phyloP scores from a whole-genome alignment of 2,113 vertebrate species.

The Macroglossus sobrinus region DNA sequence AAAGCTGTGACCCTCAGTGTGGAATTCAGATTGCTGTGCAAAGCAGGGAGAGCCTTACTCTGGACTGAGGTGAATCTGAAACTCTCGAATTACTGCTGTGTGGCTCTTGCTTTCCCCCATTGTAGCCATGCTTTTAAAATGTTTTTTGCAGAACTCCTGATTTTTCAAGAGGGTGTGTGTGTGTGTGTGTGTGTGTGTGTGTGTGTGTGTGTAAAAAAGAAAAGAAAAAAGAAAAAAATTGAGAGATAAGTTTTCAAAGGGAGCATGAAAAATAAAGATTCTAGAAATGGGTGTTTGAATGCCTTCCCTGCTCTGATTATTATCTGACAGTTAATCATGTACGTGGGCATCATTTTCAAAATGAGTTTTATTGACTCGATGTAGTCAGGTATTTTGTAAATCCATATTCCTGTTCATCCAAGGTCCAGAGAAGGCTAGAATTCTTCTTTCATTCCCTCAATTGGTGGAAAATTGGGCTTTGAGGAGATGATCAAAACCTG shows the following conservation, averaged over 20 bases:
- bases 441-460: constrained; percentile 8
- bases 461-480: constrained; percentile 38
- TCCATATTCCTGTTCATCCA: constrained; percentile 46
- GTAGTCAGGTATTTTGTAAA: constrained; percentile 49
- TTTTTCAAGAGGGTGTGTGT: background rate
- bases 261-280: constrained; percentile 45
- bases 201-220: background rate
- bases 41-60: background rate
- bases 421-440: constrained; percentile 4
- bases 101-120: background rate
- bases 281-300: background rate
- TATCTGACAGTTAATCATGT: constrained; percentile 22
- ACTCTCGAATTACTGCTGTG: background rate
- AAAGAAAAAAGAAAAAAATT: background rate
- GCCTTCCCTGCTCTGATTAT: background rate
- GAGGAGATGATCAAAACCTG: constrained; percentile 59
- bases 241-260: constrained; percentile 32
- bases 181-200: background rate
- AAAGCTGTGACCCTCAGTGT: constrained; percentile 38
- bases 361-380: constrained; percentile 21
- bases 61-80: background rate
- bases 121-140: background rate
- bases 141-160: constrained; percentile 38
- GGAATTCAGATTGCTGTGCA: background rate
- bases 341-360: constrained; percentile 9